Percentiles rank a stretch among this genome's conserved stretches.
Evolutionary conservation across 2,888 invertebrate species (phyloP).

Genomic region (Lepidocyrtoides sp.): DNA sequence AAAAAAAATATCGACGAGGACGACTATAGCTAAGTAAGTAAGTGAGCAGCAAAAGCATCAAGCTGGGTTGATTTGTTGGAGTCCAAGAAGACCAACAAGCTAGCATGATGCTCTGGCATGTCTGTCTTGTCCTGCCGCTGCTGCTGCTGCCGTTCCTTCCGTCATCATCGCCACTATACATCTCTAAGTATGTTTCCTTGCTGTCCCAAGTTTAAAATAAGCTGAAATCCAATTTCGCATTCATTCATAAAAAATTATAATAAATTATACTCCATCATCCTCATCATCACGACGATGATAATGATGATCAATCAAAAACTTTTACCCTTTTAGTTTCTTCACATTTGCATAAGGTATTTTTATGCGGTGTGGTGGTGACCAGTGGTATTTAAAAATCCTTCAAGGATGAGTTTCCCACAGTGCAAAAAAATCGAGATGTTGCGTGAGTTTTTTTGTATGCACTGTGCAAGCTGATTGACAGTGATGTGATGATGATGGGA

Average conservation of each 20-base stretch:
- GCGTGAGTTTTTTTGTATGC: neutral
- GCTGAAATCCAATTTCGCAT: slow-evolving; percentile 49
- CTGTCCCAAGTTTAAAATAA: neutral
- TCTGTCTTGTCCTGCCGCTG: neutral
- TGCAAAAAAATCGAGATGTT: slow-evolving; percentile 63
- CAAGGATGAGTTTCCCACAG: slow-evolving; percentile 70
- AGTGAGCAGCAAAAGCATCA: slow-evolving; percentile 54
- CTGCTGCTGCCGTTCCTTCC: slow-evolving; percentile 9
- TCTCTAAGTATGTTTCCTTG: no score
- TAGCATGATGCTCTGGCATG: neutral
- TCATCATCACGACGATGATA: neutral
- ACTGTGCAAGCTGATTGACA: slow-evolving; percentile 26
- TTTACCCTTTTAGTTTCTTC: slow-evolving; percentile 20
- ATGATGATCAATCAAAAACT: slow-evolving; percentile 53
- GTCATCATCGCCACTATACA: neutral
- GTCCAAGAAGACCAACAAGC: slow-evolving; percentile 27
- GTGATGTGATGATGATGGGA: slow-evolving; percentile 57
- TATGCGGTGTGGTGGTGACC: neutral
- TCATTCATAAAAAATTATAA: slow-evolving; percentile 57
- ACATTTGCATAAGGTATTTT: slow-evolving; percentile 53
- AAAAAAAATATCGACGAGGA: slow-evolving; percentile 2
- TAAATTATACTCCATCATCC: slow-evolving; percentile 35
- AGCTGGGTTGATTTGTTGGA: slow-evolving; percentile 62
- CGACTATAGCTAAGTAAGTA: no score
- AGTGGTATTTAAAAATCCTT: slow-evolving; percentile 36